These are phyloP conservation scores for Microtus ochrogaster DNA, from an alignment of 2,113 vertebrate genomes.

Conservation along the genomic window DNA sequence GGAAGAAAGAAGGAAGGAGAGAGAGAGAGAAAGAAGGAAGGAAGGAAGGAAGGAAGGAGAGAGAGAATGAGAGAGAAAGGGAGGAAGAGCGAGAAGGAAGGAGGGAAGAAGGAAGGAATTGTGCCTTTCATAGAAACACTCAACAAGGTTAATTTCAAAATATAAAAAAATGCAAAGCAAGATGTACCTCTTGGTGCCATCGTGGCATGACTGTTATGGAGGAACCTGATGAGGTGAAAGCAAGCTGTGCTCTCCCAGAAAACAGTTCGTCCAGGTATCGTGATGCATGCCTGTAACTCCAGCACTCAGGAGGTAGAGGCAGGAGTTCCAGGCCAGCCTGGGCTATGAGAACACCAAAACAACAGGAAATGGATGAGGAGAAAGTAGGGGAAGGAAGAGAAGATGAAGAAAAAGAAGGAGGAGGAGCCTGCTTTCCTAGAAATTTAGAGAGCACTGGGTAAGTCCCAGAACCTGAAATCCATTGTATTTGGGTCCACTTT, in stretches of 20 bases:
- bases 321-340: not conserved
- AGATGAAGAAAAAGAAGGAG: not conserved
- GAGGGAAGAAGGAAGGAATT: not conserved
- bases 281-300: not conserved
- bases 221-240: not conserved
- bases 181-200: not conserved
- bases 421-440: not conserved
- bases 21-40: too few species aligned
- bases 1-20: too few species aligned
- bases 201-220: not conserved
- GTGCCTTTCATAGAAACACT: not conserved
- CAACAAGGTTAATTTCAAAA: not conserved
- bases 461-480: not conserved
- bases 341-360: not conserved
- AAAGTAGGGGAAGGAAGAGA: not conserved
- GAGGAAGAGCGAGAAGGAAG: rapidly evolving
- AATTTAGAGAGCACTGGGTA: not conserved
- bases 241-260: not conserved
- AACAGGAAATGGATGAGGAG: not conserved
- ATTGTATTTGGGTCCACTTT: not conserved
- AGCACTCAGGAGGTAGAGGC: not conserved
- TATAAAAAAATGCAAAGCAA: not conserved
- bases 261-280: not conserved
- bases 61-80: not conserved
- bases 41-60: not conserved